phyloP scores from a whole-genome alignment of 1,140 invertebrate genomes.

The Argopecten irradians region DNA sequence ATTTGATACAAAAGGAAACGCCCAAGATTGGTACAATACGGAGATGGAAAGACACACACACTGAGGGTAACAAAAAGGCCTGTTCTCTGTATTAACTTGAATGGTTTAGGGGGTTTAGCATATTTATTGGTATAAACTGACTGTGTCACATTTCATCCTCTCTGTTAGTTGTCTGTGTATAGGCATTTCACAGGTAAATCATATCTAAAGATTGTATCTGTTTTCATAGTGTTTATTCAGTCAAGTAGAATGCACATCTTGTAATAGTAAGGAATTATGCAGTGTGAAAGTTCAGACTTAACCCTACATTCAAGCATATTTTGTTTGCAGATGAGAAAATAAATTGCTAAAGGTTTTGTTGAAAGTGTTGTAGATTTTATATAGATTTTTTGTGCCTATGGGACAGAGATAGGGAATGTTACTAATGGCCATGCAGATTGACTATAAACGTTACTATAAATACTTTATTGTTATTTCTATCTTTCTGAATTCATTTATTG shows the following conservation, averaged over 20 bases:
- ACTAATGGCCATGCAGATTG: too few species aligned
- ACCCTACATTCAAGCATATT: too few species aligned
- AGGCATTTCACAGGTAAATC: neutral
- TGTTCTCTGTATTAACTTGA: neutral
- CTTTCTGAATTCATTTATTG: neutral
- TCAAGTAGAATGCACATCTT: neutral
- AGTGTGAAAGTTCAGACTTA: too few species aligned
- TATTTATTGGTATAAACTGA: neutral
- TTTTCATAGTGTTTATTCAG: too few species aligned
- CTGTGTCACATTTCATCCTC: neutral
- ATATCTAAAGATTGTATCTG: too few species aligned
- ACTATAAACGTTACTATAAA: too few species aligned
- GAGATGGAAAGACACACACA: neutral
- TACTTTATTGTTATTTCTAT: neutral
- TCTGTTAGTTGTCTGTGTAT: too few species aligned
- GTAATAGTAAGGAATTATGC: neutral
- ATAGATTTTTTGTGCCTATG: too few species aligned
- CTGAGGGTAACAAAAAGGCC: neutral
- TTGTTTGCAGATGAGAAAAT: too few species aligned
- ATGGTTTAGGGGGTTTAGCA: neutral
- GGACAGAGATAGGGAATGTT: too few species aligned
- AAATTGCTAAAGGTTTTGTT: too few species aligned
- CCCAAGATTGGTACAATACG: neutral
- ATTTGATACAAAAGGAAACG: constrained; percentile 16
- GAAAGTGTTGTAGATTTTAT: too few species aligned